Percentiles rank a stretch among this genome's conserved stretches.
These are phyloP conservation scores for Brachionichthys hirsutus DNA, from an alignment of 2,113 vertebrate species.

Conservation along the genomic window DNA sequence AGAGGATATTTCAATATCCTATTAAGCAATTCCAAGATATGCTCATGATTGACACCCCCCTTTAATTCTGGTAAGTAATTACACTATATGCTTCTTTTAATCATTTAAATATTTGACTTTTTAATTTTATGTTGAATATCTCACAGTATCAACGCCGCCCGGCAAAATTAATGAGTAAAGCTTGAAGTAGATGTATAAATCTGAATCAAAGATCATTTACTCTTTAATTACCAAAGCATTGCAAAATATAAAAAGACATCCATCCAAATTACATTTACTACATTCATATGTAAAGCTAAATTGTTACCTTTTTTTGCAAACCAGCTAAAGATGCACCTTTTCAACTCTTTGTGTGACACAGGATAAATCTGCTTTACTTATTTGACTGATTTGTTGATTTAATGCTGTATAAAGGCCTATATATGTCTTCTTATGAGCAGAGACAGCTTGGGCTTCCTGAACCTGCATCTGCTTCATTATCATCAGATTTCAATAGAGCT, in stretches of 20 bases:
- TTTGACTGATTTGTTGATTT: constrained; percentile 37
- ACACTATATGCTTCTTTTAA: constrained; percentile 72
- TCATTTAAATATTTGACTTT: constrained; percentile 61
- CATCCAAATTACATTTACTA: neutral
- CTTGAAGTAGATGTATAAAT: neutral
- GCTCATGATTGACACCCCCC: constrained; percentile 76
- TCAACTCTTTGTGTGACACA: constrained; percentile 10
- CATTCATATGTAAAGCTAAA: neutral
- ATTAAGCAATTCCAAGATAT: constrained; percentile 78
- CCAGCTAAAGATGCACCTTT: neutral
- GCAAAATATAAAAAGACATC: constrained; percentile 1
- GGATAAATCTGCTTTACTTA: constrained; percentile 18
- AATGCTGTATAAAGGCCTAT: constrained; percentile 24
- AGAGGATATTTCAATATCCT: constrained; percentile 80
- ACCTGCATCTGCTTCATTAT: constrained; percentile 23
- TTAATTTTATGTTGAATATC: constrained; percentile 34
- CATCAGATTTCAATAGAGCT: constrained; percentile 29
- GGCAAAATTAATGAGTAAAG: constrained; percentile 11
- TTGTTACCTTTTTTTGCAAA: neutral
- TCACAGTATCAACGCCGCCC: constrained; percentile 1
- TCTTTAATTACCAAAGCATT: neutral
- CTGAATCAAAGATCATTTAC: neutral
- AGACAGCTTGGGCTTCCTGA: constrained; percentile 28
- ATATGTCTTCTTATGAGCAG: constrained; percentile 25
- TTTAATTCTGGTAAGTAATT: constrained; percentile 74